Evolutionary conservation across 1,140 invertebrate species (phyloP).

Genomic region (Nasonia vitripennis): DNA sequence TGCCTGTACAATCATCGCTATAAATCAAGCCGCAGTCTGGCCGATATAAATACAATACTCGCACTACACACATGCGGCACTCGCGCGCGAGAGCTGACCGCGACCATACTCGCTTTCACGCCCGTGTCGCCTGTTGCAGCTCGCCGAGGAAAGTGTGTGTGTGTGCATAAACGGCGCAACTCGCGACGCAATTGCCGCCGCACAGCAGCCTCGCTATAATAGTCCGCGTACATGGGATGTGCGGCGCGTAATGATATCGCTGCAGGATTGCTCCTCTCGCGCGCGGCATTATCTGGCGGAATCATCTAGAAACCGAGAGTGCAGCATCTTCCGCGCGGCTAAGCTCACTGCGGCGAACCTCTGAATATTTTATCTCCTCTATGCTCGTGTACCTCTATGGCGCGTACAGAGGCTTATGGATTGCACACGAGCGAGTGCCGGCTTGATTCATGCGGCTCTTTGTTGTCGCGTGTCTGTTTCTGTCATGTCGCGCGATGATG

Average conservation of each 20-base stretch:
- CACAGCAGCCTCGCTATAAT: neutral
- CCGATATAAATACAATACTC: neutral
- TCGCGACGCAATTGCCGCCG: neutral
- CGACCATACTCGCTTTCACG: neutral
- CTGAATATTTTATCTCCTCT: neutral
- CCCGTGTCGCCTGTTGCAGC: neutral
- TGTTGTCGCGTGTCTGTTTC: too few species aligned
- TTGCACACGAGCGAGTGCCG: too few species aligned
- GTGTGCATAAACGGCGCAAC: neutral
- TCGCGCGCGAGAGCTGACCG: neutral
- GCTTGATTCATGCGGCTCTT: too few species aligned
- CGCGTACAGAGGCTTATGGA: too few species aligned
- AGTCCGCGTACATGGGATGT: neutral
- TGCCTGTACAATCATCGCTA: too few species aligned
- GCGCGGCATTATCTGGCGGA: neutral
- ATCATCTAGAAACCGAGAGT: slow-evolving; percentile 3
- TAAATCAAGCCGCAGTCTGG: too few species aligned
- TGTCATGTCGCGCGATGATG: too few species aligned
- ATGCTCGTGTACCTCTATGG: too few species aligned
- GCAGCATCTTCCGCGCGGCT: neutral
- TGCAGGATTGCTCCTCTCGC: too few species aligned
- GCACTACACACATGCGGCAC: neutral
- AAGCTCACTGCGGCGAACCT: neutral
- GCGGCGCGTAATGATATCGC: neutral
- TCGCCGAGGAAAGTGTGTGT: neutral